Conservation (phyloP, 1,140 invertebrate species). For the Eubasilissa regina region DNA sequence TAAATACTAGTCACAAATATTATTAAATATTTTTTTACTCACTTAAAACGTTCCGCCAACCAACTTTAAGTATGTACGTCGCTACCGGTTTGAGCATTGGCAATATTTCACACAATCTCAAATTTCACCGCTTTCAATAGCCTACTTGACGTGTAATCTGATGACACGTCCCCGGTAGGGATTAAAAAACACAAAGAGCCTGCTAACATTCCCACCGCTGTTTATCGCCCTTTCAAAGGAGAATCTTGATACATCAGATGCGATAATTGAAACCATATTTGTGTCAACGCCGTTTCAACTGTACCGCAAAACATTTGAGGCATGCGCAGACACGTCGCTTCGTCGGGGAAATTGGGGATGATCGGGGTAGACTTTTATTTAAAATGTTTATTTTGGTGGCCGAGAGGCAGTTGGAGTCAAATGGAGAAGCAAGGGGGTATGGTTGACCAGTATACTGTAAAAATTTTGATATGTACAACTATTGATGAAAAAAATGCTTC, state of each 20-base stretch:
- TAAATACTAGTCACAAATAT: no score
- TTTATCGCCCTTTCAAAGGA: constrained; percentile 35
- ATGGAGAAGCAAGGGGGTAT: no score
- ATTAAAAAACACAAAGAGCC: constrained; percentile 27
- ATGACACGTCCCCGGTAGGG: constrained; percentile 20
- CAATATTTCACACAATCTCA: constrained; percentile 26
- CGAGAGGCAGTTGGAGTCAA: no score
- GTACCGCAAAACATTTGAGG: constrained; percentile 34
- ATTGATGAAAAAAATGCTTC: no score
- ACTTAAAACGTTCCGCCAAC: no score
- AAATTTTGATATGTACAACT: no score
- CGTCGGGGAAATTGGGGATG: not conserved
- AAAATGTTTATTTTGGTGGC: no score
- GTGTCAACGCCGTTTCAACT: constrained; percentile 38
- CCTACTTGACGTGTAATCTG: constrained; percentile 33
- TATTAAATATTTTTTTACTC: no score
- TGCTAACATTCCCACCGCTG: constrained; percentile 2
- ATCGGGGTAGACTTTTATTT: no score
- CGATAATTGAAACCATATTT: constrained; percentile 43
- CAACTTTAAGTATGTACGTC: not conserved
- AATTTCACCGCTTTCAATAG: constrained; percentile 32
- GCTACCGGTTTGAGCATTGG: not conserved
- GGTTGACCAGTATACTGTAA: no score
- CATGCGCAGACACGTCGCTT: not conserved
- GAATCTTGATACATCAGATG: constrained; percentile 41